Base-by-base conservation (phyloP, 2,113 vertebrate species). In the Panurus biarmicus region DNA sequence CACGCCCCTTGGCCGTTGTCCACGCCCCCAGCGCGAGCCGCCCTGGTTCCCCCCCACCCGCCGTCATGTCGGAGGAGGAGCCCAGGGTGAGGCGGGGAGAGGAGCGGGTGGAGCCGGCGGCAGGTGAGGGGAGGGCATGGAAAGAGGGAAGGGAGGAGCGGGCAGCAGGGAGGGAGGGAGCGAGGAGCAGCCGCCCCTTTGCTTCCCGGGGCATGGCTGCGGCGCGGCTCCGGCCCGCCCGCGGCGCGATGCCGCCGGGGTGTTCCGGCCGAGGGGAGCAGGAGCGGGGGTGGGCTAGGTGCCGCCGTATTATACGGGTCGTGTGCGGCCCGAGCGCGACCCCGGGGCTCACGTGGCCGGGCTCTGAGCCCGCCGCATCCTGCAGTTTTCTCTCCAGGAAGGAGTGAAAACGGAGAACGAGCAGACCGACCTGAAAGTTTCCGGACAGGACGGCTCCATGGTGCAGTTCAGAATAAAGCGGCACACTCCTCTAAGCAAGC, bases 401-500 rank as follows among this genome's bases (percentile, higher is more conserved):
- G 98, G 98, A 69, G 98, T 99, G 80, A 98, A 99, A 97, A 98
- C 98, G 0, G 99, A 99, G 97, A 99, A 98, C 2, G 99, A 99
- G 50, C 98, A 98, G 97, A 99, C 99, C 97, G 99, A 99, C 93
- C 98, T 99, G 77, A 99, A 99, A 92, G 99, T 99, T 93, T 98
- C 98, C 2, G 99, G 98, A 24, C 98, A 99, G 95, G 99, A 99
- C 85, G 99, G 99, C 48, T 99, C 99, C 0, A 98, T 99, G 95
- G 98, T 99, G 96, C 99, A 98, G 96, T 99, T 99, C 94, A 98
- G 99, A 96, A 99, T 99, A 91, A 99, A 99, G 97, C 98, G 99
- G 89, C 99, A 99, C 97, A 98, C 98, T 16, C 98, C 99, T 1
- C 98, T 99, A 94, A 98, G 98, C 98, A 99, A 99, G 98, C 98